Evolutionary conservation across 2,888 invertebrate genomes (phyloP), one percentile per base, ranked within the genome.

Genomic region (Rhamphomyia laevipes): DNA sequence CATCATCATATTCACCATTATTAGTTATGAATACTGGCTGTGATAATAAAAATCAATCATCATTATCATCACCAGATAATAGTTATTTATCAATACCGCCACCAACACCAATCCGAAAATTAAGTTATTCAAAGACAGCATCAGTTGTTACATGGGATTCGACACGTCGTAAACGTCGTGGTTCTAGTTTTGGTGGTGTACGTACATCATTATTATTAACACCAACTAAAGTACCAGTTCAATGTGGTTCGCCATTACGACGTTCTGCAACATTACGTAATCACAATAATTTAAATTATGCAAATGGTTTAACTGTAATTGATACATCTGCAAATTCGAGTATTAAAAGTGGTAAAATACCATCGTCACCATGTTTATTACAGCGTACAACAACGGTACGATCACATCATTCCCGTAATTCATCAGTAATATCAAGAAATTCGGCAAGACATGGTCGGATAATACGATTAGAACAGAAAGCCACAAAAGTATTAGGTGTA

Each of bases 401-500:
- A 49, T 77, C 81, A 1, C 86, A 85, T 61, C 86, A 86, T 65
- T 83, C 84, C 12, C 74, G 87, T 48, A 87, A 85, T 57, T 86
- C 87, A 17, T 86, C 86, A 65, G 84, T 88, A 0, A 82, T 87
- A 46, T 87, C 86, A 7, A 74, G 86, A 48, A 86, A 86, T 61
- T 86, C 86, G 1, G 86, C 86, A 1, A 77, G 88, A 0, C 88
- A 89, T 62, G 89, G 89, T 0, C 75, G 88, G 51, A 89, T 86
- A 61, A 80, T 94, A 47, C 77, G 88, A 5, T 77, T 92, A 47
- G 94, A 96, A 66, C 94, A 95, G 65, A 95, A 95, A 68, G 96
- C 96, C 1, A 94, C 95, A 12, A 93, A 95, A 73, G 95, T 94
- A 5, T 73, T 94, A 17, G 93, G 93, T 4, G 88, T 94, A 1